Base-by-base conservation (phyloP, 2,113 vertebrate genomes). In the Charina bottae region DNA sequence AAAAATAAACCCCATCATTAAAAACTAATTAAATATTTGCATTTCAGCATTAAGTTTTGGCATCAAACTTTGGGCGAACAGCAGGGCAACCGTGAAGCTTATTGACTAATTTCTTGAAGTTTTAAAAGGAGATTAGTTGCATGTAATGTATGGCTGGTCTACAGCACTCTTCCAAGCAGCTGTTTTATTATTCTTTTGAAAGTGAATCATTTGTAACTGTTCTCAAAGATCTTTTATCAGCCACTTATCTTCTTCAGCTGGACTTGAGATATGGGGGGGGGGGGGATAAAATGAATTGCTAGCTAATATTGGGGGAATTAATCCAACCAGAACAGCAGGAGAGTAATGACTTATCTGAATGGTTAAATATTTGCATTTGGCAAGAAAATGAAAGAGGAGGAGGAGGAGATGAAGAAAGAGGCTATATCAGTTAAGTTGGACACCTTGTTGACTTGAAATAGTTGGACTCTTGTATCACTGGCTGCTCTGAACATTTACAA, bases 301-400 rank as follows among this genome's bases (percentile, higher is more conserved):
- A 85, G 95, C 96, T 98, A 97, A 98, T 98, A 98, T 97, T 97
- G 97, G 93, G 96, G 95, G 97, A 98, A 98, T 97, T 98, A 98
- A 98, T 98, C 94, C 92, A 96, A 97, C 83, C 87, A 94, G 92
- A 97, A 96, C 97, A 97, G 97, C 94, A 83, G 93, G 96, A 96
- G 96, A 98, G 97, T 96, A 98, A 98, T 98, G 95, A 95, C 95
- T 97, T 93, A 56, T 93, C 89, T 96, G 96, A 96, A 90, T 93
- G 89, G 92, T 94, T 95, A 96, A 96, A 95, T 97, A 97, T 97
- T 97, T 95, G 95, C 95, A 95, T 96, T 95, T 97, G 90, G 92
- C 93, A 96, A 96, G 46, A 19, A 24, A 54, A 62, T 17, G 59
- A 46, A 64, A 17, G 0, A 72, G 90, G 96, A 97, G 55, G n/a